A percentile compares a stretch with the other conserved stretches of the same genome.
Conservation (phyloP, 2,797 vertebrate genomes). For the Anguilla anguilla region DNA sequence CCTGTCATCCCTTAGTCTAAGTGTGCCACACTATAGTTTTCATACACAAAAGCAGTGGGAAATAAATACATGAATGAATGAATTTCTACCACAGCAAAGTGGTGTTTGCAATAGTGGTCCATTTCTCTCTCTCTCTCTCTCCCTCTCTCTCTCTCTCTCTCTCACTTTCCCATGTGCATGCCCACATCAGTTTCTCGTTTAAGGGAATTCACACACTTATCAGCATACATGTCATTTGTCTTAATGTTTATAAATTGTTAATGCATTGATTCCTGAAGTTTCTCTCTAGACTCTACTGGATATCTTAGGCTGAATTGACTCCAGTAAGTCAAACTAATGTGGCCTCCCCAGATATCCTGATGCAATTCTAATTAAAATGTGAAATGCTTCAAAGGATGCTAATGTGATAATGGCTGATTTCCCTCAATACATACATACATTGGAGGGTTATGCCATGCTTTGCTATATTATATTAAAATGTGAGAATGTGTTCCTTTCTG, state of each 20-base stretch:
- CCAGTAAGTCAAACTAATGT: background rate
- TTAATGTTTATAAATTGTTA: background rate
- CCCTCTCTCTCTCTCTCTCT: background rate
- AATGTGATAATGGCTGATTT: background rate
- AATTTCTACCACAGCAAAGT: too few species aligned
- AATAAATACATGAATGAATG: too few species aligned
- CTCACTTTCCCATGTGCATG: background rate
- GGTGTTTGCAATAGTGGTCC: too few species aligned
- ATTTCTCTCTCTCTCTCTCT: background rate
- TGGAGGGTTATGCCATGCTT: background rate
- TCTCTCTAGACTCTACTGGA: background rate
- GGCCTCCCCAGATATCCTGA: background rate
- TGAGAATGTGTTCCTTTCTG: background rate
- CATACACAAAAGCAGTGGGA: too few species aligned
- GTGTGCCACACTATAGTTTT: too few species aligned
- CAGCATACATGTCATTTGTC: background rate
- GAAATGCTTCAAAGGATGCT: background rate
- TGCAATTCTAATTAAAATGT: conserved; percentile 11
- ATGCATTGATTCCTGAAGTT: background rate
- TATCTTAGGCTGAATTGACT: background rate
- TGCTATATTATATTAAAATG: background rate
- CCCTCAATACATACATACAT: background rate
- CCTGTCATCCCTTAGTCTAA: too few species aligned
- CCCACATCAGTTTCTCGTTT: background rate
- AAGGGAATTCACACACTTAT: background rate